Base-by-base conservation (phyloP, 2,797 vertebrate species). In the Poecilia gillii region DNA sequence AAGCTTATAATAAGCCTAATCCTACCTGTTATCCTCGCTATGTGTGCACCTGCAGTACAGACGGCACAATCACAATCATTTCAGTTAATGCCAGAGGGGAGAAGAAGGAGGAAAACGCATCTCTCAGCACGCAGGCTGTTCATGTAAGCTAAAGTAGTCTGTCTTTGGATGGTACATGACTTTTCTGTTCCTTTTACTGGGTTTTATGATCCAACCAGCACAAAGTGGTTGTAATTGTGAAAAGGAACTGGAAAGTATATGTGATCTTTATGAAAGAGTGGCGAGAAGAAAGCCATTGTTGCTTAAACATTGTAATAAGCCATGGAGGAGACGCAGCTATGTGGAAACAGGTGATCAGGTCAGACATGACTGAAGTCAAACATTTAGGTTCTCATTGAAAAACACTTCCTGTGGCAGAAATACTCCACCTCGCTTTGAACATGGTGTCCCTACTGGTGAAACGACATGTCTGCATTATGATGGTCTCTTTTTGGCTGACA, bases 1-100 rank as follows among this genome's bases (percentile, higher is more conserved):
- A 39, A 39, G 64, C 64, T 23, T 66, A 66, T 66, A 39, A 41
- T 66, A 66, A 66, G 16, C 18, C 64, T 66, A 66, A 66, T 70
- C 39, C 66, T n/a, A n/a, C 66, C 66, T 14, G 23, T 70, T 70
- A 43, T 23, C 23, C 23, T 6, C 39, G 4, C 39, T 43, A 14
- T 43, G 4, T 70, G 39, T 43, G 66, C 39, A 43, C 39, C 66
- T 43, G 66, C 23, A 25, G 39, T 14, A n/a, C 11, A n/a, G 25
- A 70, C 66, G 9, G 6, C 20, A 28, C 39, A 43, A n/a, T 70
- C 23, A 70, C 23, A 25, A 43, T 43, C 20, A n/a, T 43, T 70
- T 70, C 23, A 13, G 39, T 43, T 23, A 70, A 43, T 70, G 66
- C 23, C 39, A 45, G 25, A 70, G 66, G 66, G 39, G 23, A 68